Base-by-base conservation (phyloP, 1,140 invertebrate genomes). In the Lasioglossum baleicum region DNA sequence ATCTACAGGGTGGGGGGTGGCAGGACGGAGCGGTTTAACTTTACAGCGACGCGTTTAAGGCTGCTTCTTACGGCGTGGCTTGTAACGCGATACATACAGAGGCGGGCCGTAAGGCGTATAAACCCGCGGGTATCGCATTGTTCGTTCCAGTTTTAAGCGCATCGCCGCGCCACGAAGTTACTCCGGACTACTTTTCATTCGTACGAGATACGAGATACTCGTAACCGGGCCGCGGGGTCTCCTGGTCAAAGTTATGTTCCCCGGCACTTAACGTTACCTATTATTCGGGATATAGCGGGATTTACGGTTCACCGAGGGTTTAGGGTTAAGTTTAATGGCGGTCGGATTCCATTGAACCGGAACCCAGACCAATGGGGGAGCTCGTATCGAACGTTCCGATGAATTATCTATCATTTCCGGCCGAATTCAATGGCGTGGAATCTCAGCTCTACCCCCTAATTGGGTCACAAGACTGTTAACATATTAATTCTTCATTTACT, bases 11-110 rank as follows among this genome's bases (percentile, higher is more conserved):
- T 35, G 35, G 35, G 2, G 17, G 10, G 15, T 26, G 7, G 13
- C 15, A 26, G 26, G 26, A 26, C 26, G 26, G 26, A 15, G 63
- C 71, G 71, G 60, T 63, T 74, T 74, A 64, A 75, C 26, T 75
- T 75, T 53, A 65, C 61, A 65, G 35, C 44, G 13, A 75, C 48
- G 42, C 15, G 72, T 40, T 75, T 56, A 53, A 75, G 20, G 5
- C 31, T 11, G 20, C 44, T 75, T 10, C 48, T 65, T 65, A 20
- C 7, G 44, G 17, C 22, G 56, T 6, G 42, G 31, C 31, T 65
- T 64, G 44, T 35, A 64, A 64, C 42, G 60, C 60, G 60, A 64
- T 64, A 31, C 51, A 31, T 26, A 73, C 58, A 8, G 42, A 44
- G 11, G 26, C 26, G 26, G 26, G 26, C 0, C 11, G n/a, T 44